Evolutionary conservation across 2,888 invertebrate genomes (phyloP), one percentile per base, ranked within the genome.

Genomic region (Zaprionus lineosus): DNA sequence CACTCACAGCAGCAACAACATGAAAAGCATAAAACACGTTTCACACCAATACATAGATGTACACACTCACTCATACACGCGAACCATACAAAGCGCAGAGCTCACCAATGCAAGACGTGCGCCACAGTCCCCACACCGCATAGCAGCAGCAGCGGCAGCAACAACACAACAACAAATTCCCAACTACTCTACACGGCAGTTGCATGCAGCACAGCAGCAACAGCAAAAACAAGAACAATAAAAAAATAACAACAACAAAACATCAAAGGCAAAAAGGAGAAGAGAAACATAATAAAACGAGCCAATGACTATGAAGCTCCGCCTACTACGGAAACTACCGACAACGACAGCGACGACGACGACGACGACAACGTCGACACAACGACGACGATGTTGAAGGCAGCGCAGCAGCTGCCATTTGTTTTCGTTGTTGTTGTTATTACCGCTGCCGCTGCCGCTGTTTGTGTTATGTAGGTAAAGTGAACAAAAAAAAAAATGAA

Each of bases 291-390:
- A 83, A 84, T 76, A 76, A 77, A 81, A 78, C 77, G 82, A 74
- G 79, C 89, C 89, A 89, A 89, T 89, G 84, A 82, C 75, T 86
- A 79, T 75, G 75, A 84, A 87, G 86, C 89, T 89, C 89, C 89
- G 88, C 89, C 89, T 87, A 81, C 84, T 82, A 69, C 73, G 69
- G 47, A 76, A 83, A 76, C 79, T 74, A 74, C 69, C 77, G 76
- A 62, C 58, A 53, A 53, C 43, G 50, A 29, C 56, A 40, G 33
- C 29, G 43, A 58, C 39, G 51, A 34, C 52, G 39, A 47, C 53
- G 34, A 43, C 41, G 50, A 34, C 60, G 39, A 12, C 55, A 40
- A 34, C 28, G 43, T 50, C 39, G 51, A n/a, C n/a, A n/a, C n/a
- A n/a, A 34, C 52, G 39, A 47, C 53, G 39, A 43, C 41, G 53